A percentile compares a stretch with the other conserved stretches of the same genome.
Evolutionary conservation across 2,888 invertebrate species (phyloP).

Genomic region (Drosophila paramelanica): DNA sequence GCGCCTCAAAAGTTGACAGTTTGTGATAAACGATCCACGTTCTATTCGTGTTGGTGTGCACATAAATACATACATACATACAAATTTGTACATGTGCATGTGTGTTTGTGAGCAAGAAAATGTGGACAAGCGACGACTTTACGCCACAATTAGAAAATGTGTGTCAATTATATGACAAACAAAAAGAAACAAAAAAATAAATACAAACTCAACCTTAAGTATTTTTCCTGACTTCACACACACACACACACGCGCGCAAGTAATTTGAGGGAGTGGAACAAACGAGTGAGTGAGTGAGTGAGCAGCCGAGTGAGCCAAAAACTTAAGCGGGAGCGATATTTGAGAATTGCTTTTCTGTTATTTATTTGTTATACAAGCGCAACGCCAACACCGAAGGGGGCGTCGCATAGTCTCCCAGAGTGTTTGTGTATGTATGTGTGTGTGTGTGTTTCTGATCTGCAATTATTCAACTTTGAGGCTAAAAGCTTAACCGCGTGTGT

Average conservation of each 20-base stretch:
- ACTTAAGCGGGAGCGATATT: slow-evolving; percentile 41
- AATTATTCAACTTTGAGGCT: slow-evolving; percentile 66
- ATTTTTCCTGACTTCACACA: slow-evolving; percentile 66
- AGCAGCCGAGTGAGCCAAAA: slow-evolving; percentile 12
- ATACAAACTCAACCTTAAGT: slow-evolving; percentile 51
- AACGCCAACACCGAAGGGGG: slow-evolving; percentile 65
- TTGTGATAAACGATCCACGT: slow-evolving; percentile 58
- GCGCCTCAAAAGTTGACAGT: slow-evolving; percentile 55
- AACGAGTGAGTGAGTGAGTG: slow-evolving; percentile 31
- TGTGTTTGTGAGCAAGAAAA: slow-evolving; percentile 30
- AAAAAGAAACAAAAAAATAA: slow-evolving; percentile 31
- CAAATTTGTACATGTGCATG: too few relatives aligned
- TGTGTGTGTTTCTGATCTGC: slow-evolving; percentile 58
- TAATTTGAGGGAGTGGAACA: slow-evolving; percentile 52
- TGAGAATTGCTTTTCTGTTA: slow-evolving; percentile 59
- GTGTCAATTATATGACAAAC: slow-evolving; percentile 72
- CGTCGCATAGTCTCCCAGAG: slow-evolving; percentile 71
- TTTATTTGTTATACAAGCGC: slow-evolving; percentile 59
- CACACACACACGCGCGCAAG: slow-evolving; percentile 15
- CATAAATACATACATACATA: too few relatives aligned
- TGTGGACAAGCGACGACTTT: slow-evolving; percentile 46
- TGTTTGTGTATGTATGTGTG: slow-evolving; percentile 26
- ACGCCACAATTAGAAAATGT: slow-evolving; percentile 74
- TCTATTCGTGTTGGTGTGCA: slow-evolving; percentile 5
- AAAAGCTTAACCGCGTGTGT: slow-evolving; percentile 40